Evolutionary conservation across 2,113 vertebrate genomes (phyloP).

Genomic region (Synchiropus splendidus): DNA sequence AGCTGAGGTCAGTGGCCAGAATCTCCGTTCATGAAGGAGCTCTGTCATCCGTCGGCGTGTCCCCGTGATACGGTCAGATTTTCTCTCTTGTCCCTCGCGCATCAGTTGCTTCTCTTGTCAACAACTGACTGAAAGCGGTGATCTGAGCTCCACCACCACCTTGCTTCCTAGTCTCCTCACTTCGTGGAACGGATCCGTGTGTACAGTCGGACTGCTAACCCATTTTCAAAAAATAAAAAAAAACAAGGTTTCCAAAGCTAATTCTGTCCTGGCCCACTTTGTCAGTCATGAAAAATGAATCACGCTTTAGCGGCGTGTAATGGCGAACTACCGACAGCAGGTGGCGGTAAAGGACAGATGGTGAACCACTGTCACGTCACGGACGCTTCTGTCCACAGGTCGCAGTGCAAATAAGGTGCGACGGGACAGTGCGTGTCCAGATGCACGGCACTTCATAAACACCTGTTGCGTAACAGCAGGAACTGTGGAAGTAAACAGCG

Average conservation of each 20-base stretch:
- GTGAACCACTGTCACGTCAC: conserved; percentile 24
- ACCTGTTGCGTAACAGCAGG: conserved; percentile 29
- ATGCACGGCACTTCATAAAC: conserved; percentile 17
- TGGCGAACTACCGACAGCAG: conserved; percentile 13
- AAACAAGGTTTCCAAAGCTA: conserved; percentile 68
- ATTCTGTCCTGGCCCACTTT: conserved; percentile 68
- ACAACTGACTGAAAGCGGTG: too few species aligned
- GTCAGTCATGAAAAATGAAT: neutral
- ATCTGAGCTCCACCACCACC: conserved; percentile 56
- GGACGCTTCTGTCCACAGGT: conserved; percentile 21
- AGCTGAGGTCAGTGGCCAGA: too few species aligned
- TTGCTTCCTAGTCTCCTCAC: conserved; percentile 77
- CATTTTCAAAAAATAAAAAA: conserved; percentile 66
- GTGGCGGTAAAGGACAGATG: conserved; percentile 15
- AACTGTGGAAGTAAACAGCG: conserved; percentile 12
- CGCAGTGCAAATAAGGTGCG: conserved; percentile 40
- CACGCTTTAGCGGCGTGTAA: neutral
- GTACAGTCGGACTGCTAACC: conserved; percentile 94
- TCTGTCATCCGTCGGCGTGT: too few species aligned
- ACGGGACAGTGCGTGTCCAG: conserved; percentile 14
- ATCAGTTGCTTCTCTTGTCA: too few species aligned
- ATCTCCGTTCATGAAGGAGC: too few species aligned
- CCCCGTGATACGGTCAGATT: too few species aligned
- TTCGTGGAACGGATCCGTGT: conserved; percentile 75
- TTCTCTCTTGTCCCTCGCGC: too few species aligned